These are phyloP conservation scores for Conopomorpha cramerella DNA, from an alignment of 1,140 invertebrate species.

Conservation along the genomic window DNA sequence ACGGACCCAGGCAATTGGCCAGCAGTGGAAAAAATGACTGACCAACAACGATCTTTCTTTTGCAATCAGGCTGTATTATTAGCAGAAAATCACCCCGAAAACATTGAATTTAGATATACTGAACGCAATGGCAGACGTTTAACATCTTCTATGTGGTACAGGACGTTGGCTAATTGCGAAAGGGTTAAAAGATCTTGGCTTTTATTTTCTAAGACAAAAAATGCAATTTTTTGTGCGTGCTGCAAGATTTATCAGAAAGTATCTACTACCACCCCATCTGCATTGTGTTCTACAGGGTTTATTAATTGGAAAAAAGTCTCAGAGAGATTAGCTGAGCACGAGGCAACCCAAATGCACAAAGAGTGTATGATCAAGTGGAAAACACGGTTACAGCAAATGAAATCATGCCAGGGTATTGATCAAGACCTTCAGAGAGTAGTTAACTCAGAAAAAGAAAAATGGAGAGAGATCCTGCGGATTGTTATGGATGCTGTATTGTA, in stretches of 20 bases:
- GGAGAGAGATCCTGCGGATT: not conserved
- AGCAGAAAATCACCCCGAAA: constrained; percentile 9
- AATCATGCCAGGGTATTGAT: constrained; percentile 12
- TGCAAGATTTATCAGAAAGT: no score
- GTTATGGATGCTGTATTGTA: no score
- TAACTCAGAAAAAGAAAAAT: constrained; percentile 11
- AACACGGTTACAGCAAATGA: constrained; percentile 12
- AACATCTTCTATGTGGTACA: constrained; percentile 12
- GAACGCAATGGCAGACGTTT: constrained; percentile 11
- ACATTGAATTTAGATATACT: constrained; percentile 11
- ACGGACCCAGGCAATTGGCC: no score
- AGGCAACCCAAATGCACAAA: constrained; percentile 13
- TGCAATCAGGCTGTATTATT: constrained; percentile 11
- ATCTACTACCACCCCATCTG: no score
- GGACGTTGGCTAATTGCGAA: constrained; percentile 8
- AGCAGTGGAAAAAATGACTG: constrained; percentile 8
- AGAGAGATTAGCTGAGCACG: constrained; percentile 12
- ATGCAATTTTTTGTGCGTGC: no score
- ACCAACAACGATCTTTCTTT: no score
- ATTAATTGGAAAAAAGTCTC: constrained; percentile 12
- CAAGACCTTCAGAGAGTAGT: constrained; percentile 10
- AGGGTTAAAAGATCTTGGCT: no score
- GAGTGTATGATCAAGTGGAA: constrained; percentile 13
- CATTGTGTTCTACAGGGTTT: no score
- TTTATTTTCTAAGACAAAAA: no score